phyloP scores from a whole-genome alignment of 1,140 invertebrate species.

The Helicoverpa zea region DNA sequence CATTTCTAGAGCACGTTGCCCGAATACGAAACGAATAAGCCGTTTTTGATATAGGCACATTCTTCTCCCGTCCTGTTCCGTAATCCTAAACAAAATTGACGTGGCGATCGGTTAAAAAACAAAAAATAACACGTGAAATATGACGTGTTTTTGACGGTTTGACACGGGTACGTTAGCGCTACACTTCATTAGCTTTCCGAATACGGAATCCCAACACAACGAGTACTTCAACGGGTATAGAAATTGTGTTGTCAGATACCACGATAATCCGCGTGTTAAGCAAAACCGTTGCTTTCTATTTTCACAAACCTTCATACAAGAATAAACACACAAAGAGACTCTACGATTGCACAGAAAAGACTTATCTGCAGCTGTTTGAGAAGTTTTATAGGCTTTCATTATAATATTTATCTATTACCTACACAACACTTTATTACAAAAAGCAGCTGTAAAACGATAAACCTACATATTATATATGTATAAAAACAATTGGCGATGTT shows the following conservation, averaged over 20 bases:
- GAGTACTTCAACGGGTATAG: constrained; percentile 26
- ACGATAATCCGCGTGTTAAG: not conserved
- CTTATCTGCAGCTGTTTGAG: not conserved
- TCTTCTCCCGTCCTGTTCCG: constrained; percentile 57
- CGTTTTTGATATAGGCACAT: constrained; percentile 21
- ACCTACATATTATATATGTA: too few species aligned
- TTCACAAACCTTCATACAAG: constrained; percentile 13
- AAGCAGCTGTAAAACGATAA: too few species aligned
- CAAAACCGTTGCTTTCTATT: constrained; percentile 11
- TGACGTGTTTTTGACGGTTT: constrained; percentile 83
- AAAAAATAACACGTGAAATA: constrained; percentile 78
- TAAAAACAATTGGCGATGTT: too few species aligned
- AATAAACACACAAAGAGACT: constrained; percentile 14
- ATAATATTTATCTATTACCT: too few species aligned
- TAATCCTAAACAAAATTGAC: constrained; percentile 75
- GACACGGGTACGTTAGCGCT: constrained; percentile 81
- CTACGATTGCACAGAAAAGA: not conserved
- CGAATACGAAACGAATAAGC: constrained; percentile 41
- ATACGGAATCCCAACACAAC: constrained; percentile 56
- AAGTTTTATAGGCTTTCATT: not conserved
- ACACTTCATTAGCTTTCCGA: constrained; percentile 81
- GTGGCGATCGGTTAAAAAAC: constrained; percentile 72
- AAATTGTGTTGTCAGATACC: constrained; percentile 16
- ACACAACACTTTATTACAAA: too few species aligned
- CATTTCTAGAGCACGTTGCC: constrained; percentile 12